Evolutionary conservation across 2,113 vertebrate genomes (phyloP), one percentile per base, ranked within the genome.

Genomic region (Clarias gariepinus): DNA sequence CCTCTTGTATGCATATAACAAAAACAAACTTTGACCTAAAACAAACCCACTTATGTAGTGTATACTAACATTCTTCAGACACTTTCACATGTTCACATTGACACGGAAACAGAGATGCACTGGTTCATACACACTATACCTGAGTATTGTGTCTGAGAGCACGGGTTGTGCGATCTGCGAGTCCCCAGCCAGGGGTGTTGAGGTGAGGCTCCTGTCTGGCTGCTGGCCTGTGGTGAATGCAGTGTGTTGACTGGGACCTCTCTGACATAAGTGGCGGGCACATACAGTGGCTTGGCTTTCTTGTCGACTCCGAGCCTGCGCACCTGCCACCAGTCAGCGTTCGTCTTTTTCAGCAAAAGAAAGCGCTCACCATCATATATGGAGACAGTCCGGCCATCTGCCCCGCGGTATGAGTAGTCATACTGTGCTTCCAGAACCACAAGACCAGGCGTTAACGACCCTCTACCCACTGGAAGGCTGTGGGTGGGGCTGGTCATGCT

Each of bases 291-390:
- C 84, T 93, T 94, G 69, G 94, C 94, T 87, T 94, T 95, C 36
- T 90, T 91, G 76, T 94, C 91, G 7, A 94, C 94, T 0, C 95
- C 94, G 3, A 96, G 93, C 86, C 95, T 91, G 53, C 95, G 94
- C 41, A 96, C 97, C 93, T 97, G 95, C 97, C 97, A 98, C 97
- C 97, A 98, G 92, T 97, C 97, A 8, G 91, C 85, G 13, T 96
- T 98, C 76, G 96, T 94, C 91, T 97, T 98, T 86, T 92, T 95
- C 86, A 98, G 93, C n/a, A 98, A 94, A 83, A 96, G 89, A 83
- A 98, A 97, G 9, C 93, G 93, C 63, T 98, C 97, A 0, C 97
- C 97, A 90, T 98, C 96, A 1, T 92, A 91, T 83, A 98, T 96
- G 91, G 93, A 95, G 61, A 98, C 95, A 30, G 92, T 93, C 21